A percentile compares a stretch with the other conserved stretches of the same genome.
These are phyloP conservation scores for Phoenicopterus ruber DNA, from an alignment of 2,113 vertebrate genomes.

Conservation along the genomic window DNA sequence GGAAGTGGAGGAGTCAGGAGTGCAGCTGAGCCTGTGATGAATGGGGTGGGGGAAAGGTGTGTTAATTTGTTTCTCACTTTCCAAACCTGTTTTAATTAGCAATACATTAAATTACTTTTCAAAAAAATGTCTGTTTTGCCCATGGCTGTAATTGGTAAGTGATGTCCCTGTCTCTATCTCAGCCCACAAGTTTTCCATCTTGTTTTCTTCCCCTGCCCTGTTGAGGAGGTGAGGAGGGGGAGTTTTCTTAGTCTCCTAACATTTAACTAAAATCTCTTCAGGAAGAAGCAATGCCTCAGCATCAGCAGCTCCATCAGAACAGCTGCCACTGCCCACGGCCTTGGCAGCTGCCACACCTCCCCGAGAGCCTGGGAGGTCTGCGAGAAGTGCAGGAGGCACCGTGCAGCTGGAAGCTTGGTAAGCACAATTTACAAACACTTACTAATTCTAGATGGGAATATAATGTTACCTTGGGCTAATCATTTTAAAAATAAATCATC, in stretches of 20 bases:
- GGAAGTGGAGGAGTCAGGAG: background rate
- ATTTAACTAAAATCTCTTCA: background rate
- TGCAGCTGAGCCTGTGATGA: background rate
- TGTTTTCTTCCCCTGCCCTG: background rate
- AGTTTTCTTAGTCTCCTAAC: background rate
- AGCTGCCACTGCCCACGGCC: background rate
- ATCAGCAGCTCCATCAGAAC: background rate
- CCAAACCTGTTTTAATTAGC: background rate
- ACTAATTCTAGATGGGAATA: background rate
- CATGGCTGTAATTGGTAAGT: background rate
- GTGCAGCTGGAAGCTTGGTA: background rate
- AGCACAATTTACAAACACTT: background rate
- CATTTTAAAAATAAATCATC: background rate
- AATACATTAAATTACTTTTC: background rate
- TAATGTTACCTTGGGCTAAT: slow-evolving; percentile 39
- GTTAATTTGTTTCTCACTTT: background rate
- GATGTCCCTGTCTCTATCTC: background rate
- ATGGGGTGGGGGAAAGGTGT: background rate
- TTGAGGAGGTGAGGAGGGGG: background rate
- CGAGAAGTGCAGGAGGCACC: background rate
- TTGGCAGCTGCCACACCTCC: background rate
- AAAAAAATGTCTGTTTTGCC: background rate
- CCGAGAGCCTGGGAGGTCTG: background rate
- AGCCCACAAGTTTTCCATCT: background rate
- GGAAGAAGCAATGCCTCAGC: background rate